phyloP scores from a whole-genome alignment of 2,113 vertebrate genomes.

The Salvator merianae region DNA sequence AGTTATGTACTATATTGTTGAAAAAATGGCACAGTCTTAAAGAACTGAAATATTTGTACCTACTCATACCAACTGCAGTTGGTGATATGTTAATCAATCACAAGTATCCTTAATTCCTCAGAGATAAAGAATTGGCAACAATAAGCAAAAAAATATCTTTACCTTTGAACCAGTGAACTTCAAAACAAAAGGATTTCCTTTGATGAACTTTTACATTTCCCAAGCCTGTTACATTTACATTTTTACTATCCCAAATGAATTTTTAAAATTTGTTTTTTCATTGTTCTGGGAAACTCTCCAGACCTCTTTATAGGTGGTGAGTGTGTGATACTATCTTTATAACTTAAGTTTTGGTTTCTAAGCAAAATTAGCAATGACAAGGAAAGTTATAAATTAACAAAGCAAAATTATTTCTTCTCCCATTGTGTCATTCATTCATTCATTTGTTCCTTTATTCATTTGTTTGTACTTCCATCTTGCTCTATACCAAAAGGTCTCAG shows the following conservation, averaged over 20 bases:
- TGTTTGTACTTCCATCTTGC: too few species aligned
- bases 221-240: slow-evolving; percentile 28
- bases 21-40: neutral
- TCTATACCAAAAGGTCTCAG: too few species aligned
- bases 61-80: neutral
- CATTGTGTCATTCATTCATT: too few species aligned
- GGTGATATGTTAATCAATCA: neutral
- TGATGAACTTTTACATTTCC: neutral
- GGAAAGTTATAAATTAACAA: neutral
- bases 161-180: neutral
- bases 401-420: neutral
- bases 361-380: slow-evolving; percentile 37
- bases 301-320: slow-evolving; percentile 66
- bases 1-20: neutral
- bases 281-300: slow-evolving; percentile 74
- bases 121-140: neutral
- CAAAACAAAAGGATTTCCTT: neutral
- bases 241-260: slow-evolving; percentile 44
- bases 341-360: slow-evolving; percentile 65
- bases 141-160: neutral
- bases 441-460: too few species aligned
- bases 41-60: neutral
- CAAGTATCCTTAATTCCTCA: neutral
- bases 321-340: slow-evolving; percentile 69
- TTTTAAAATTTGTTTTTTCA: slow-evolving; percentile 48